Conservation (phyloP, 2,888 invertebrate species). For the Xanthorhoe designata region DNA sequence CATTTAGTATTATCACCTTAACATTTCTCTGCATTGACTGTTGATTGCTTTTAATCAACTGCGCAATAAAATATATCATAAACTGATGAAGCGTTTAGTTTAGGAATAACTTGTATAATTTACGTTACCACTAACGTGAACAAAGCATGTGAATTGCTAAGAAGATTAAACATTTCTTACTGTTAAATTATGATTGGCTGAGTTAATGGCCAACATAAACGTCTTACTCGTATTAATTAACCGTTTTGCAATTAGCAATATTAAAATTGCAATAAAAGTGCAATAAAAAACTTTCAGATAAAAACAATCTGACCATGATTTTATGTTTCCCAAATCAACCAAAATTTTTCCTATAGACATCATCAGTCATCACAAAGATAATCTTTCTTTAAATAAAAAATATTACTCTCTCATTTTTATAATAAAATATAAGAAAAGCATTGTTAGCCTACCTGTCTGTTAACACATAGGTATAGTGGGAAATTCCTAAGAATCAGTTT, state of each 20-base stretch:
- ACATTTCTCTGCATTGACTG: constrained; percentile 43
- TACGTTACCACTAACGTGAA: constrained; percentile 21
- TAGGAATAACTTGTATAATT: constrained; percentile 20
- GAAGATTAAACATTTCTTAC: constrained; percentile 8
- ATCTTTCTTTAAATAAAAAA: too few species aligned
- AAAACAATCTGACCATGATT: too few species aligned
- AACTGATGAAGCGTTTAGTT: constrained; percentile 31
- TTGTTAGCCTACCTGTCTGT: constrained; percentile 25
- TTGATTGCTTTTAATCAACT: constrained; percentile 57
- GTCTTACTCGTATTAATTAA: constrained; percentile 12
- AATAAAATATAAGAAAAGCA: too few species aligned
- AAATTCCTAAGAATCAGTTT: constrained; percentile 49
- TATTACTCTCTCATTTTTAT: too few species aligned
- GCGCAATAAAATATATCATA: constrained; percentile 29
- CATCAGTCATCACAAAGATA: too few species aligned
- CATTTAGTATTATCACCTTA: constrained; percentile 52
- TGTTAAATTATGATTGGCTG: constrained; percentile 8
- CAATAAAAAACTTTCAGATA: neutral
- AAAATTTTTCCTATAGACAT: too few species aligned
- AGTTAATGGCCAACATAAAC: constrained; percentile 4
- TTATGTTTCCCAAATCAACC: too few species aligned
- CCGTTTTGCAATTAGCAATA: constrained; percentile 10
- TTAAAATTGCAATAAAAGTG: constrained; percentile 3
- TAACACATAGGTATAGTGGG: constrained; percentile 44
- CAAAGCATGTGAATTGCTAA: constrained; percentile 14